These are phyloP conservation scores for Hormaphis cornu DNA, from an alignment of 1,140 invertebrate genomes.

Conservation along the genomic window DNA sequence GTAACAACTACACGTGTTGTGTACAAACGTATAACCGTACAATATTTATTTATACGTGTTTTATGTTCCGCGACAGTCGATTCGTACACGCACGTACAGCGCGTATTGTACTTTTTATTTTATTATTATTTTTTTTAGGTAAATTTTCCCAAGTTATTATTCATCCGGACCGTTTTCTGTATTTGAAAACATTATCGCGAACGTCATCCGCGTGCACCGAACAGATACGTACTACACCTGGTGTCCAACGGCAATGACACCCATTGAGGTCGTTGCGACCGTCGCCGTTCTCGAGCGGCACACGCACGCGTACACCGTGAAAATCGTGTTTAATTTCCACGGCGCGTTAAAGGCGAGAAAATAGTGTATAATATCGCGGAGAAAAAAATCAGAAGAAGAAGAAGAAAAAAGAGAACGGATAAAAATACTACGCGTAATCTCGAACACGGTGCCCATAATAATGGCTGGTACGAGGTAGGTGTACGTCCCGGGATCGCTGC, in stretches of 20 bases:
- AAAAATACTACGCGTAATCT: too few species aligned
- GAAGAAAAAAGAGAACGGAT: too few species aligned
- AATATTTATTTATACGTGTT: too few species aligned
- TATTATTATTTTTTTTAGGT: not conserved
- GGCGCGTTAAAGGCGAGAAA: constrained; percentile 10
- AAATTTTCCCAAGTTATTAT: not conserved
- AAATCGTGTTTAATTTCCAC: constrained; percentile 23
- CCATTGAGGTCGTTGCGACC: constrained; percentile 28
- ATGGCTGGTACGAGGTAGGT: too few species aligned
- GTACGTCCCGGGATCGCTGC: too few species aligned
- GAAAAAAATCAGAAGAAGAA: not conserved
- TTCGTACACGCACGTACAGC: too few species aligned
- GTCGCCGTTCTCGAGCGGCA: not conserved
- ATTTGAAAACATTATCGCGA: not conserved
- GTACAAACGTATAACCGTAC: too few species aligned
- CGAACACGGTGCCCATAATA: too few species aligned
- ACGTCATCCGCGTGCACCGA: not conserved
- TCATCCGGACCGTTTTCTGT: not conserved
- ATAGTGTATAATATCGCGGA: not conserved
- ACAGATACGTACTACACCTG: not conserved
- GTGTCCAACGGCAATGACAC: constrained; percentile 22
- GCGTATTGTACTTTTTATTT: not conserved
- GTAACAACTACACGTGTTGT: too few species aligned
- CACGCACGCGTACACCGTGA: not conserved
- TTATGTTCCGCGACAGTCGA: too few species aligned